Conservation (phyloP, 2,797 vertebrate genomes). For the Micropoecilia bifurca region DNA sequence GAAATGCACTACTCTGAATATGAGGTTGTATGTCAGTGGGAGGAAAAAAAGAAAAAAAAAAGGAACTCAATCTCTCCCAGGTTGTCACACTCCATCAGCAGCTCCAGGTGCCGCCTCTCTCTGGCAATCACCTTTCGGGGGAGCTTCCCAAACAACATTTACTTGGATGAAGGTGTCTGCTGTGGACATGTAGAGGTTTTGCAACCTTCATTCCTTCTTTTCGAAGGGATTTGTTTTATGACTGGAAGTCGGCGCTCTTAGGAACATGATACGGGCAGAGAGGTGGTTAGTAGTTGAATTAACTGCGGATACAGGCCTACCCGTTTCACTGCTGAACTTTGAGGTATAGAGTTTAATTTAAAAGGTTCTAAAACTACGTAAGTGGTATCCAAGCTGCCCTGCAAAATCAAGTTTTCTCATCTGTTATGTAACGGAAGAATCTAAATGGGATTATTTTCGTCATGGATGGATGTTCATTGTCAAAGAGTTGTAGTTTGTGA, state of each 20-base stretch:
- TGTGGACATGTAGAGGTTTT: slow-evolving; percentile 63
- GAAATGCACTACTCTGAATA: slow-evolving; percentile 41
- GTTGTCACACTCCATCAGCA: slow-evolving; percentile 60
- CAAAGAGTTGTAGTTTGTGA: slow-evolving; percentile 41
- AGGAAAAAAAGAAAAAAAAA: background rate
- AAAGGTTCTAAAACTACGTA: slow-evolving; percentile 1
- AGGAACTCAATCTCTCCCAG: slow-evolving; percentile 34
- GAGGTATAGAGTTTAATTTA: slow-evolving; percentile 9
- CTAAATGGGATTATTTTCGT: slow-evolving; percentile 52
- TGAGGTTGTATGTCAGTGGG: slow-evolving; percentile 45
- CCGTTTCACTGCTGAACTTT: slow-evolving; percentile 4
- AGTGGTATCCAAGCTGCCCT: slow-evolving; percentile 24
- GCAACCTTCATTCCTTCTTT: slow-evolving; percentile 39
- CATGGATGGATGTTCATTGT: slow-evolving; percentile 26
- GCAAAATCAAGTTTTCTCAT: slow-evolving; percentile 25
- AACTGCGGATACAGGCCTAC: background rate
- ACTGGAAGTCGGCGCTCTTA: slow-evolving; percentile 47
- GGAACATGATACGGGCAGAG: slow-evolving; percentile 18
- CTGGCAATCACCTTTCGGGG: slow-evolving; percentile 29
- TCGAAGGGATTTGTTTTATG: background rate
- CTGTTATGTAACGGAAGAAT: slow-evolving; percentile 56
- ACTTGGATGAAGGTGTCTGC: slow-evolving; percentile 48
- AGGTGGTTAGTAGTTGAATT: background rate
- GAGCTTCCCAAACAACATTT: slow-evolving; percentile 31
- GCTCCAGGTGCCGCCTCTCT: slow-evolving; percentile 41